Percentiles rank a stretch among this genome's conserved stretches.
Conservation (phyloP, 2,888 invertebrate genomes). For the Stratiomys singularior region DNA sequence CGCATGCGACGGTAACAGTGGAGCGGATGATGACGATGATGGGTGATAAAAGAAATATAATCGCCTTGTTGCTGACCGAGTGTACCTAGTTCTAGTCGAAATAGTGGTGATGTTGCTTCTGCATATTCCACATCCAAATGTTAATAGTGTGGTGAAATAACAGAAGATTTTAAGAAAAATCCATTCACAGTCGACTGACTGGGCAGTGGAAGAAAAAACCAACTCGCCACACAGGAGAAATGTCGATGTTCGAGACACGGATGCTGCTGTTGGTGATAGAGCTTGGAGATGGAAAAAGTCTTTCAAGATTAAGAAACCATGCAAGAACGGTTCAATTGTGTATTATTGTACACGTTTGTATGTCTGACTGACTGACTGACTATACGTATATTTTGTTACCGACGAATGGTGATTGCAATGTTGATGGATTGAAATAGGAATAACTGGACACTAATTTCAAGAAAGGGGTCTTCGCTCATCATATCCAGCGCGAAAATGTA, state of each 20-base stretch:
- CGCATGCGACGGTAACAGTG: neutral
- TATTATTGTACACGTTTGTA: too few species aligned
- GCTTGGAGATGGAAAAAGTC: neutral
- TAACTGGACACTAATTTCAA: conserved; percentile 37
- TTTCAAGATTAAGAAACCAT: conserved; percentile 11
- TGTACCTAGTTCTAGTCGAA: conserved; percentile 1
- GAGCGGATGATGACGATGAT: conserved; percentile 21
- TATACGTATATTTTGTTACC: neutral
- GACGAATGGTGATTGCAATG: neutral
- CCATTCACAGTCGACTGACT: neutral
- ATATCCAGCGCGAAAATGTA: neutral
- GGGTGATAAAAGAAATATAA: conserved; percentile 43
- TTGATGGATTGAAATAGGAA: conserved; percentile 22
- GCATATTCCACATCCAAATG: conserved; percentile 17
- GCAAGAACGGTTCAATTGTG: neutral
- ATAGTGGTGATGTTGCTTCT: neutral
- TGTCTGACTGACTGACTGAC: too few species aligned
- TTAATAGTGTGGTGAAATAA: conserved; percentile 15
- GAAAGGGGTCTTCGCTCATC: conserved; percentile 27
- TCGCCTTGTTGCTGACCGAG: conserved; percentile 11
- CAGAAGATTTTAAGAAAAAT: conserved; percentile 17
- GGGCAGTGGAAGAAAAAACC: conserved; percentile 4
- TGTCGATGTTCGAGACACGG: conserved; percentile 14
- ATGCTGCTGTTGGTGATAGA: neutral
- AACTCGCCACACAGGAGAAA: conserved; percentile 8